Base-by-base conservation (phyloP, 53 echinoderm and acorn worm genomes). In the Arbacia lixula region DNA sequence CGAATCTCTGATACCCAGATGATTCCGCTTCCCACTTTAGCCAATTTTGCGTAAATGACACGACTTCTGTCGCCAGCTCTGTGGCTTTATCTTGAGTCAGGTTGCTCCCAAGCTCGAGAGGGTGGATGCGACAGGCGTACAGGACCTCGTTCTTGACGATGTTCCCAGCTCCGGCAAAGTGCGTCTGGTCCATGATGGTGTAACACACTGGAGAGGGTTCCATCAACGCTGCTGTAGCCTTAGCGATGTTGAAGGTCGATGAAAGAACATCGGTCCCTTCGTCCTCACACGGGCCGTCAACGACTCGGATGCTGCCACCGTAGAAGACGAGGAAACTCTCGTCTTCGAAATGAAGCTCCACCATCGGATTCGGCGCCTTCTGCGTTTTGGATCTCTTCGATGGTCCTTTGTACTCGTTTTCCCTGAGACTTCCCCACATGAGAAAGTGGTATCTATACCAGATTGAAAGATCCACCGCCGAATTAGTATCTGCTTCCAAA, bases 131-230 rank as follows among this genome's bases (percentile, higher is more conserved):
- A 65, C 64, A 62, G 2, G 65, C 51, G 42, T 87, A 87, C 2
- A 87, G 66, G 12, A 65, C 87, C 62, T 87, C 87, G 37, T 87
- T 87, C 66, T 87, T 87, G 50, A 87, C 76, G 14, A 87, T 87
- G 66, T 87, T 87, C 12, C 87, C 87, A 17, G 76, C 76, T 19
- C 87, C 87, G 6, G 87, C 64, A 54, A 87, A 87, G 40, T 51
- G 37, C 2, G 54, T 53, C 46, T 87, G 87, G 41, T 87, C 87
- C 76, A 87, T 61, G 10, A 87, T 60, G 32, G 63, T 78, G 29
- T 87, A 77, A 43, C 87, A 87, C 5, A 87, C 43, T 30, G 63
- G 57, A 22, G 60, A 10, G 19, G 60, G 28, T 19, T 39, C 36
- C 29, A 34, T 36, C 20, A 87, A 12, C 36, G 87, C 64, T 8